Evolutionary conservation across 53 echinoderm and acorn worm species (phyloP), one percentile per base, ranked within the genome.

Genomic region (Actinopyga echinites): DNA sequence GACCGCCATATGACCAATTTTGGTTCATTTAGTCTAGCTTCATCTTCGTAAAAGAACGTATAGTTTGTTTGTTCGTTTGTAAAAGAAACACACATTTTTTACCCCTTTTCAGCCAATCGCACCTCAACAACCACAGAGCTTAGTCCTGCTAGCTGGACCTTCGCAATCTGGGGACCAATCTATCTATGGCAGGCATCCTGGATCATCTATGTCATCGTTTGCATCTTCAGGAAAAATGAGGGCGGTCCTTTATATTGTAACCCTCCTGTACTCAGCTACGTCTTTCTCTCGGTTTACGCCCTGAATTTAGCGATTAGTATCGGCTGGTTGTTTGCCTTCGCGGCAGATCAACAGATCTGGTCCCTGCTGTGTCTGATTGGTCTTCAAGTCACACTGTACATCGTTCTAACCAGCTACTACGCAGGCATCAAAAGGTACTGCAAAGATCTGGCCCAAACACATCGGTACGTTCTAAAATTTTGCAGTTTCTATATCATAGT

Each of bases 161-260:
- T 89, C 15, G 15, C 69, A 1, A 89, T 89, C 43, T 89, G 89
- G 89, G 36, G 56, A 5, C 79, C 75, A 40, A 89, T 89, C 43
- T 89, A 79, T 40, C 31, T 89, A 35, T 89, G 89, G 89, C 89
- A 89, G 66, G 84, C 89, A 10, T 25, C 75, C 31, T 89, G 89
- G 89, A 85, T 89, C 12, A 36, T 89, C 57, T 89, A 84, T 69
- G 85, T 79, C 79, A 85, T 85, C 67, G 59, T 56, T 31, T 74
- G 57, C 68, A 85, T 89, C 31, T 89, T 84, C 58, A 56, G 85
- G 20, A 66, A 57, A 6, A 89, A 84, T 54, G 79, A 84, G 28
- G 44, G 73, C 20, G 85, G 89, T 8, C 89, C 89, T 8, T 22
- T 89, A 64, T 89, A 89, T 65, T 79, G 52, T 36, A 89, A 89